Evolutionary conservation across 2,797 vertebrate species (phyloP).

Genomic region (Ficedula albicollis): DNA sequence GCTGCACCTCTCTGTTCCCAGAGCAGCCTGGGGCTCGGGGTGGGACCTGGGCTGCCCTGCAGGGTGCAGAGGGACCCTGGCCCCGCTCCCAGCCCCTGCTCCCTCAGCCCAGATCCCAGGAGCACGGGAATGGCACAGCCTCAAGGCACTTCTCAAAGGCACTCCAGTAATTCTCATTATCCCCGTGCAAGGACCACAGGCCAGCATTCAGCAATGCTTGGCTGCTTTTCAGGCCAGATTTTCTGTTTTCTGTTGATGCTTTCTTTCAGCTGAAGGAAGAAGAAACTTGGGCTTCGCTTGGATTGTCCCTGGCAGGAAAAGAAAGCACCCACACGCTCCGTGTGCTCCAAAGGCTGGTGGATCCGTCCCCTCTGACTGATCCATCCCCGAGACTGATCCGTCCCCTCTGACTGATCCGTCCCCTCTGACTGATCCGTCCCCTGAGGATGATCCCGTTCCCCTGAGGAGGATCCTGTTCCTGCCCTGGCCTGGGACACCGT

Average conservation of each 20-base stretch:
- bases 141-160: not conserved
- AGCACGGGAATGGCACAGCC: not conserved
- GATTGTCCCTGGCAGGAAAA: slow-evolving; percentile 56
- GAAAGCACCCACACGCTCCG: not conserved
- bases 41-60: not conserved
- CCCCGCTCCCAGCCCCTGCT: not conserved
- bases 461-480: no score
- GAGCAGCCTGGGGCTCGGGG: not conserved
- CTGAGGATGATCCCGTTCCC: no score
- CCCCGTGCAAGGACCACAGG: not conserved
- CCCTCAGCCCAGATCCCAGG: not conserved
- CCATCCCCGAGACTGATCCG: no score
- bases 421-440: no score
- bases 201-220: not conserved
- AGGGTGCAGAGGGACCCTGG: not conserved
- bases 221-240: slow-evolving; percentile 31
- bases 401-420: no score
- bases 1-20: not conserved
- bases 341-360: slow-evolving; percentile 24
- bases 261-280: slow-evolving; percentile 47
- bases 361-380: not conserved
- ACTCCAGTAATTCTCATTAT: not conserved
- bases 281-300: slow-evolving; percentile 41
- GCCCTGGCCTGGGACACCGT: no score
- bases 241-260: slow-evolving; percentile 24